A percentile compares a stretch with the other conserved stretches of the same genome.
phyloP scores from a whole-genome alignment of 2,888 invertebrate species.

The Pomacea canaliculata region DNA sequence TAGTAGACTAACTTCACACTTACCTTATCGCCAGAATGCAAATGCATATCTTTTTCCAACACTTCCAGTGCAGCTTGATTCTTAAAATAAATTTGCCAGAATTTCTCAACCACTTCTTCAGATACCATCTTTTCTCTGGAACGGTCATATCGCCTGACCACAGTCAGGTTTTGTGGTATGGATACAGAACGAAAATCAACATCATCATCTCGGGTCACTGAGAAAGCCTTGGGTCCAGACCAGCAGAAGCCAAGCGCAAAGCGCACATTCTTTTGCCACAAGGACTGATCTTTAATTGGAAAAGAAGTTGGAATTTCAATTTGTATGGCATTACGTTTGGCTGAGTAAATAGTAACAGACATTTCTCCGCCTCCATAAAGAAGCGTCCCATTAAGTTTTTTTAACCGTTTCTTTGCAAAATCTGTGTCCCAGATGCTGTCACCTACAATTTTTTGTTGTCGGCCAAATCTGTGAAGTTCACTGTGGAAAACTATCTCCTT shows the following conservation, averaged over 20 bases:
- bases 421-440: constrained; percentile 40
- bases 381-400: constrained; percentile 41
- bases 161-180: constrained; percentile 9
- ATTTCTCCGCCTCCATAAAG: constrained; percentile 39
- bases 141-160: constrained; percentile 10
- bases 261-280: constrained; percentile 49
- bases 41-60: constrained; percentile 16
- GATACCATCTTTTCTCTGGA: constrained; percentile 25
- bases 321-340: constrained; percentile 28
- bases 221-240: constrained; percentile 49
- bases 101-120: constrained; percentile 23
- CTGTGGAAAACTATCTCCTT: constrained; percentile 35
- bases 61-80: constrained; percentile 8
- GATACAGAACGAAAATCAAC: constrained; percentile 5
- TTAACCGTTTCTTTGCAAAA: constrained; percentile 33
- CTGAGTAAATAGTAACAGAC: constrained; percentile 28
- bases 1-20: no score
- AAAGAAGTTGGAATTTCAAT: constrained; percentile 43
- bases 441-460: constrained; percentile 20
- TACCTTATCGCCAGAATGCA: neutral
- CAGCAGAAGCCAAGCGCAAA: constrained; percentile 53
- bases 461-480: constrained; percentile 28
- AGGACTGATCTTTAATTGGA: constrained; percentile 35
- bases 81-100: constrained; percentile 13
- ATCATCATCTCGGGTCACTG: constrained; percentile 34